A percentile compares a stretch with the other conserved stretches of the same genome.
phyloP scores from a whole-genome alignment of 2,888 invertebrate genomes.

The Portevinia maculata region DNA sequence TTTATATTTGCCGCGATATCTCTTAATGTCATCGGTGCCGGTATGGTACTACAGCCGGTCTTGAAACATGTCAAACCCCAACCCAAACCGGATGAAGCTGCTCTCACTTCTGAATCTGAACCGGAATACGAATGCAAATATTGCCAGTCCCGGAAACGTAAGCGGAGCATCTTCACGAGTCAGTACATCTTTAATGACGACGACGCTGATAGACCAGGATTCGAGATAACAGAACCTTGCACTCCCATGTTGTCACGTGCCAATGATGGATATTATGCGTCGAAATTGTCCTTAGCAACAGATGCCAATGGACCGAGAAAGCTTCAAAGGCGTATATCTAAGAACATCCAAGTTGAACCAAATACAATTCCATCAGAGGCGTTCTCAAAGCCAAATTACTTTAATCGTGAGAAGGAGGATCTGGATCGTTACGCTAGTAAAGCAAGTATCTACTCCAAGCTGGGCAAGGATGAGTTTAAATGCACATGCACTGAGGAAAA shows the following conservation, averaged over 20 bases:
- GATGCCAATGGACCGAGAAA: constrained; percentile 71
- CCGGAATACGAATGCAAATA: constrained; percentile 80
- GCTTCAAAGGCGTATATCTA: constrained; percentile 64
- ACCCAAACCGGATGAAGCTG: constrained; percentile 76
- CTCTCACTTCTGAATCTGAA: constrained; percentile 74
- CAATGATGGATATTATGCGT: constrained; percentile 81
- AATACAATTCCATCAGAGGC: constrained; percentile 18
- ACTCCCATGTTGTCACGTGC: constrained; percentile 86
- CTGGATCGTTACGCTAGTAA: constrained; percentile 79
- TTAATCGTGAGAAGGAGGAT: constrained; percentile 85
- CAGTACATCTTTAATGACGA: constrained; percentile 84
- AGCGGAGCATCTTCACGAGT: constrained; percentile 80
- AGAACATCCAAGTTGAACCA: constrained; percentile 6
- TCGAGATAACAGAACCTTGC: constrained; percentile 87
- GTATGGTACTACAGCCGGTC: constrained; percentile 88
- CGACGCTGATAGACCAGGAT: constrained; percentile 85
- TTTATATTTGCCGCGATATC: constrained; percentile 87
- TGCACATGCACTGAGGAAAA: constrained; percentile 81
- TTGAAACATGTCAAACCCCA: constrained; percentile 86
- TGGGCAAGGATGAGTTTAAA: constrained; percentile 76
- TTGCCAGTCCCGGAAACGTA: constrained; percentile 78
- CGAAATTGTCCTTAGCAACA: constrained; percentile 79
- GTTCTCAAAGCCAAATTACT: constrained; percentile 83
- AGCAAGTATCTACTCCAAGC: constrained; percentile 78
- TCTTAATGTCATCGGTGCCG: constrained; percentile 87